These are phyloP conservation scores for Euura saliciscinereae DNA, from an alignment of 1,140 invertebrate species.

Conservation along the genomic window DNA sequence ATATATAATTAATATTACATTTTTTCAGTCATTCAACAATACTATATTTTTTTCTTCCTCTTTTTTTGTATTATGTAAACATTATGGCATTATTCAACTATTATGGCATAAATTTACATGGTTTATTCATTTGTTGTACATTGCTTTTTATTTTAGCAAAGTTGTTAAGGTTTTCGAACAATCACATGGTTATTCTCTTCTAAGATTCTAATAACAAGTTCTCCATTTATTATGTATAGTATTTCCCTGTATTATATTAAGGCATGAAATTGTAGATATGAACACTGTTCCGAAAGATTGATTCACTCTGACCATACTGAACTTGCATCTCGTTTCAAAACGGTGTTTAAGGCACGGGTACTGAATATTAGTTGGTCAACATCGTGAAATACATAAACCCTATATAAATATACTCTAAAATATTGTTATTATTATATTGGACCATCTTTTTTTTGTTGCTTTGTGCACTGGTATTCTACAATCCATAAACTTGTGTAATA, in stretches of 20 bases:
- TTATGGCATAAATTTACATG: conserved; percentile 50
- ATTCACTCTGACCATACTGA: not conserved
- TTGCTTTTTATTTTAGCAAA: conserved; percentile 6
- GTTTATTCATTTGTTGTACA: conserved; percentile 21
- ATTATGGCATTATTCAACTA: conserved; percentile 59
- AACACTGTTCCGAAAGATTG: not conserved
- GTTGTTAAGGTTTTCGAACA: not conserved
- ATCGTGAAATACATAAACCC: not conserved
- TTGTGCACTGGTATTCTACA: not conserved
- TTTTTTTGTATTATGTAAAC: conserved; percentile 44
- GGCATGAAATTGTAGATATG: not conserved
- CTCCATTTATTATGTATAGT: not conserved
- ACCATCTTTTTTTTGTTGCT: not conserved
- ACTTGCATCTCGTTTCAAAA: not conserved
- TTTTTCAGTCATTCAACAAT: conserved; percentile 44
- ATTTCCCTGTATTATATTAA: conserved; percentile 1
- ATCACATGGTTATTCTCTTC: not conserved
- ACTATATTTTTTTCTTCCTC: conserved; percentile 14
- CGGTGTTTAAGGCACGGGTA: not conserved
- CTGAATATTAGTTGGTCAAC: not conserved
- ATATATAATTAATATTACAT: conserved; percentile 5
- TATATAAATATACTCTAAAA: not conserved
- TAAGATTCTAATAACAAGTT: not conserved
- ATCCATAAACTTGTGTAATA: not conserved
- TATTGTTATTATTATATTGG: not conserved